Evolutionary conservation across 2,797 vertebrate genomes (phyloP), one percentile per base, ranked within the genome.

Genomic region (Tenualosa ilisha): DNA sequence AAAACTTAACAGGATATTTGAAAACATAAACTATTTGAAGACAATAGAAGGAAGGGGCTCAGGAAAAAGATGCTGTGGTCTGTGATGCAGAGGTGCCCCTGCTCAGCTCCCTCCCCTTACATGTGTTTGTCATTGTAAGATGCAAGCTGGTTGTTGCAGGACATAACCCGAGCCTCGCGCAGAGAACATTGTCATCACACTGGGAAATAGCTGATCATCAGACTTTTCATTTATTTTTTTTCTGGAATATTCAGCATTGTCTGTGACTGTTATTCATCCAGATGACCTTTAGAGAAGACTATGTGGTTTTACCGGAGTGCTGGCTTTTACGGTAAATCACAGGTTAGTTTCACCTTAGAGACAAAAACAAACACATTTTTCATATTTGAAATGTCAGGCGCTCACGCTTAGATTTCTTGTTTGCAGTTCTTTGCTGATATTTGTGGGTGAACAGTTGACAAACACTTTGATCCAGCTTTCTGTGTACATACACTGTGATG

Each of bases 151-250:
- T 72, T 72, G 68, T 72, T 40, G 68, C 68, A 37, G 68, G 65
- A 72, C 65, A 37, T 37, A 40, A 63, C 59, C 31, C 3, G 37
- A 43, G 13, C 40, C 43, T 46, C 6, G 72, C 40, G 1, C 37
- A 79, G 72, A 43, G 72, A 13, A 43, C 40, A 46, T 20, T 79
- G 65, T 40, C 40, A 40, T 46, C 68, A 40, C 37, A 7, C 40
- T 79, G 17, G 22, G 17, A 46, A 79, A 79, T 37, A 79, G 72
- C 72, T 79, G 72, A 79, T 79, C 40, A 22, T 46, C 72, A 79
- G 72, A 46, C 72, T 46, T 46, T 79, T 46, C 3, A 49, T 49
- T 51, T 51, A 51, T 51, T 51, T 51, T 79, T 20, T 79, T 37
- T 37, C 37, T 43, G 1, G 72, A 46, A 40, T 79, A 43, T 46